Evolutionary conservation across 2,797 vertebrate genomes (phyloP).

Genomic region (Tinamus major): DNA sequence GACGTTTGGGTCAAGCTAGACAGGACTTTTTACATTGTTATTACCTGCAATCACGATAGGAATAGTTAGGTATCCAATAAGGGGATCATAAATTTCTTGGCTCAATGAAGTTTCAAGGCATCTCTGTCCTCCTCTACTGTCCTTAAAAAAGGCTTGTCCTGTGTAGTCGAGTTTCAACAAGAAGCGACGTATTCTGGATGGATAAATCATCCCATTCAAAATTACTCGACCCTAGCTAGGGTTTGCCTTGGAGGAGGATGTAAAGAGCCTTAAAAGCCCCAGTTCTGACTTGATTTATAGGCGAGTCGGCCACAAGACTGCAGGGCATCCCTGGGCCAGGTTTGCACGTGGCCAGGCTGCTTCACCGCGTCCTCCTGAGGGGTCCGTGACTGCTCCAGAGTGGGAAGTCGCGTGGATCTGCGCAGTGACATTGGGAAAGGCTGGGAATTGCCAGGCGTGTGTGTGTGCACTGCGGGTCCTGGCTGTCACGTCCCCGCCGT

Average conservation of each 20-base stretch:
- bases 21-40: not conserved
- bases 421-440: not conserved
- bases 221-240: not conserved
- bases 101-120: not conserved
- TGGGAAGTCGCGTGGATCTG: rapidly evolving
- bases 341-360: rapidly evolving
- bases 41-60: not conserved
- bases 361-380: not conserved
- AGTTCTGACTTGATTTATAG: not conserved
- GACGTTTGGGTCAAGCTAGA: constrained; percentile 1
- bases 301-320: not conserved
- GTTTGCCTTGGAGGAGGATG: not conserved
- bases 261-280: not conserved
- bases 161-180: not conserved
- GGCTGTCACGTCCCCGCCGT: rapidly evolving
- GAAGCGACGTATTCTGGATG: not conserved
- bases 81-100: constrained; percentile 31
- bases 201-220: not conserved
- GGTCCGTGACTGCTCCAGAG: not conserved
- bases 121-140: not conserved
- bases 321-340: not conserved
- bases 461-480: not conserved
- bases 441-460: not conserved
- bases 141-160: not conserved
- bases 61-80: not conserved